These are phyloP conservation scores for Lochmaea crataegi DNA, from an alignment of 2,888 invertebrate genomes.

Conservation along the genomic window DNA sequence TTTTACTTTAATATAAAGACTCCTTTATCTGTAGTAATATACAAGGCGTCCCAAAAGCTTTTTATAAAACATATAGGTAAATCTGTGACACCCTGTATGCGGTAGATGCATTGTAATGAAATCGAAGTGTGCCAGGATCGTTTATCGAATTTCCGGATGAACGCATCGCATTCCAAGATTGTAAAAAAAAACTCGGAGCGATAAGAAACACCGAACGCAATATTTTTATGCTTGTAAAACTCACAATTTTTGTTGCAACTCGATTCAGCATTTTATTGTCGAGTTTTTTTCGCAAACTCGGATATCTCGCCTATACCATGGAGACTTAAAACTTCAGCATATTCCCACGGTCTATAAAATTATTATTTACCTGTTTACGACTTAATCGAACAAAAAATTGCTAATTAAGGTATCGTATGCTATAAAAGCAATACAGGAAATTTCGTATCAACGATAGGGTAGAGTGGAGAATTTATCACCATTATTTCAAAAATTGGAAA, in stretches of 20 bases:
- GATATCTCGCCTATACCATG: conserved; percentile 34
- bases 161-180: conserved; percentile 37
- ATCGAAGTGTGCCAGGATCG: conserved; percentile 4
- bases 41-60: too few relatives aligned
- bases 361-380: conserved; percentile 41
- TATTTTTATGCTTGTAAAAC: conserved; percentile 43
- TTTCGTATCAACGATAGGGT: conserved; percentile 25
- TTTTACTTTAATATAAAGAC: too few relatives aligned
- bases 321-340: conserved; percentile 50
- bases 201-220: conserved; percentile 37
- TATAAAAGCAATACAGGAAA: conserved; percentile 32
- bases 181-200: conserved; percentile 30
- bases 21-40: too few relatives aligned
- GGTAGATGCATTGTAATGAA: neutral
- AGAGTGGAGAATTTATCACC: neutral
- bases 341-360: conserved; percentile 51
- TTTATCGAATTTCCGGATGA: conserved; percentile 43
- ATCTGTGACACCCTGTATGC: neutral
- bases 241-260: conserved; percentile 31
- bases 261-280: conserved; percentile 35
- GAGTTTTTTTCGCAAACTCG: conserved; percentile 41
- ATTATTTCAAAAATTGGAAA: too few relatives aligned
- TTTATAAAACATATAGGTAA: too few relatives aligned
- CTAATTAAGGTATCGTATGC: conserved; percentile 36
- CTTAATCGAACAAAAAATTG: conserved; percentile 39